Evolutionary conservation across 2,888 invertebrate genomes (phyloP), one percentile per base, ranked within the genome.

Genomic region (Ceratothoa steindachneri): DNA sequence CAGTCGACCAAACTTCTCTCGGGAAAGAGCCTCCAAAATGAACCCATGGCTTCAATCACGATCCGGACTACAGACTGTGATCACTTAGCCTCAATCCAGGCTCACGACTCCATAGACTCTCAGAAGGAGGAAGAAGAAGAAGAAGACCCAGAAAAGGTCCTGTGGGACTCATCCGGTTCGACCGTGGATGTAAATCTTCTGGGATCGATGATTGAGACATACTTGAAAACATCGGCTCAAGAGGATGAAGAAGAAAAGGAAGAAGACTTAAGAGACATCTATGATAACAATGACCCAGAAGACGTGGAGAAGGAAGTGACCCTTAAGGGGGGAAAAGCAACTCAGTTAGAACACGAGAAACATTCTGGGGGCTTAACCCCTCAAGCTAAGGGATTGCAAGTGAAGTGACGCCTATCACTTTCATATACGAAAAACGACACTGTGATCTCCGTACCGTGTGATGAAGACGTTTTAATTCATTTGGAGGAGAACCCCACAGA

Each of bases 41-140:
- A 64, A 27, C 72, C 72, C 9, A 51, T 69, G 53, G 70, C 71
- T 31, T 72, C 74, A 65, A 74, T 77, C 31, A 74, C 74, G 12
- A 77, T 77, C 24, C 68, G 77, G 19, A 71, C 74, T 19, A 77
- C 77, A 12, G 77, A 77, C 51, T 77, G 77, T 55, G 77, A 77
- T 52, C 69, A 77, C 52, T 53, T 66, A 30, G 70, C 69, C 30
- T 73, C 76, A 7, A 55, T 73, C 0, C 30, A 70, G 28, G 69
- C 72, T 19, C 67, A 69, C 12, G 53, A 30, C n/a, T 28, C 55
- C 30, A 30, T 72, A 9, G 22, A 67, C 19, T 65, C 74, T 1
- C 72, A 69, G 15, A 68, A 74, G n/a, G 72, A 69, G 12, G 77
- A 77, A 19, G 77, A 74, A 19, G 71, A 41, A n/a, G 28, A 30